A percentile compares a stretch with the other conserved stretches of the same genome.
These are phyloP conservation scores for Leptogaster cylindrica DNA, from an alignment of 2,888 invertebrate species.

Conservation along the genomic window DNA sequence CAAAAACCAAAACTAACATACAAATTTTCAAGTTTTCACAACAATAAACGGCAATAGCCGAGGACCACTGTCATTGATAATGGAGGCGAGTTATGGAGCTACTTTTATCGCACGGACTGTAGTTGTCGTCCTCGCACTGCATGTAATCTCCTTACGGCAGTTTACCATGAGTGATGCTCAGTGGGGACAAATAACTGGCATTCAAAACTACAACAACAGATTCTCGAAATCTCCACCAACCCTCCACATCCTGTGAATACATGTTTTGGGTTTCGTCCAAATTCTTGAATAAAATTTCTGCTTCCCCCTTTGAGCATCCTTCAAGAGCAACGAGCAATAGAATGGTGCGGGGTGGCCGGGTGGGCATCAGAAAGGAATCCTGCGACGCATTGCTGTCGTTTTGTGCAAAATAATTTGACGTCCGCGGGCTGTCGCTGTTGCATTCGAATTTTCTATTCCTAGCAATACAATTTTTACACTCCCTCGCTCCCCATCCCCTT, in stretches of 20 bases:
- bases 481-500: not conserved
- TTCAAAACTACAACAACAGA: slow-evolving; percentile 31
- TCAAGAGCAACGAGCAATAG: not conserved
- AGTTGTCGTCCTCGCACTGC: slow-evolving; percentile 8
- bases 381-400: not conserved
- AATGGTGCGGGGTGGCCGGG: no score
- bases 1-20: slow-evolving; percentile 19
- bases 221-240: slow-evolving; percentile 23
- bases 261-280: slow-evolving; percentile 29
- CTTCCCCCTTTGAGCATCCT: slow-evolving; percentile 10
- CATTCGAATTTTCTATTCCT: slow-evolving; percentile 34
- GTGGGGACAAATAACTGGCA: slow-evolving; percentile 21
- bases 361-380: no score
- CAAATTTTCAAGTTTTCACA: slow-evolving; percentile 23
- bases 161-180: not conserved
- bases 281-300: slow-evolving; percentile 30
- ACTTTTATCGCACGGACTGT: slow-evolving; percentile 18
- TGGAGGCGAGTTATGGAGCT: slow-evolving; percentile 20
- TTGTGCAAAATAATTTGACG: slow-evolving; percentile 28
- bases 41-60: slow-evolving; percentile 17
- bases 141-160: slow-evolving; percentile 9
- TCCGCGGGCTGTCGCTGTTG: slow-evolving; percentile 27
- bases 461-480: slow-evolving; percentile 6
- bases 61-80: slow-evolving; percentile 20
- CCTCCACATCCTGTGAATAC: slow-evolving; percentile 7